Conservation (phyloP, 1,140 invertebrate species). For the Cyphomyrmex costatus region DNA sequence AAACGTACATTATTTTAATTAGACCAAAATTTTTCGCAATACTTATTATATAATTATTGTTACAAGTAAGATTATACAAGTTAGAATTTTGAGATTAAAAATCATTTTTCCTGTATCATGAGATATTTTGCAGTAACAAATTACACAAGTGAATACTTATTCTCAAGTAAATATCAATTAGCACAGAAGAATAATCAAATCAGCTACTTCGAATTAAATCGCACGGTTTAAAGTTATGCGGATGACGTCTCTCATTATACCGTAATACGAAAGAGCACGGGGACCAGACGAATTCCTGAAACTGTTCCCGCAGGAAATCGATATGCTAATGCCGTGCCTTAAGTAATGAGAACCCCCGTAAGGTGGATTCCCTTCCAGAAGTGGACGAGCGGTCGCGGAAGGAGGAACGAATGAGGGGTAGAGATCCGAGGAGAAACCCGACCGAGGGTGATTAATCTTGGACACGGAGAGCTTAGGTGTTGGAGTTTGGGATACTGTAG, state of each 20-base stretch:
- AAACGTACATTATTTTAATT: no score
- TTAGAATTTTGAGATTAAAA: neutral
- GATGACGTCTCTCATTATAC: conserved; percentile 59
- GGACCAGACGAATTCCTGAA: conserved; percentile 70
- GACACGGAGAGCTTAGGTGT: conserved; percentile 76
- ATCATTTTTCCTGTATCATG: neutral
- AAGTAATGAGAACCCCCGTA: conserved; percentile 80
- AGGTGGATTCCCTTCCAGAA: conserved; percentile 70
- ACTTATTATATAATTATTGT: neutral
- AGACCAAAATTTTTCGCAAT: no score
- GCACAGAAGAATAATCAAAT: conserved; percentile 11
- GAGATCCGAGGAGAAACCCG: conserved; percentile 61
- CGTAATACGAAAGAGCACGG: conserved; percentile 64
- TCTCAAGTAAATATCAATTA: conserved; percentile 26
- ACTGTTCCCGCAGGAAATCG: conserved; percentile 81
- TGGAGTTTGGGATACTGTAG: conserved; percentile 62
- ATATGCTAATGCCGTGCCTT: conserved; percentile 81
- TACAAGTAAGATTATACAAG: neutral
- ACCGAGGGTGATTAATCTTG: conserved; percentile 77
- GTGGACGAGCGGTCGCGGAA: conserved; percentile 57
- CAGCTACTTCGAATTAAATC: conserved; percentile 28
- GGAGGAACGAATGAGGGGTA: conserved; percentile 65
- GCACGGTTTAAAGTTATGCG: conserved; percentile 66
- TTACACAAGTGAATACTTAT: neutral
- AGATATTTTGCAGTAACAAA: neutral